Evolutionary conservation across 2,888 invertebrate species (phyloP).

Genomic region (Torymus tubicola): DNA sequence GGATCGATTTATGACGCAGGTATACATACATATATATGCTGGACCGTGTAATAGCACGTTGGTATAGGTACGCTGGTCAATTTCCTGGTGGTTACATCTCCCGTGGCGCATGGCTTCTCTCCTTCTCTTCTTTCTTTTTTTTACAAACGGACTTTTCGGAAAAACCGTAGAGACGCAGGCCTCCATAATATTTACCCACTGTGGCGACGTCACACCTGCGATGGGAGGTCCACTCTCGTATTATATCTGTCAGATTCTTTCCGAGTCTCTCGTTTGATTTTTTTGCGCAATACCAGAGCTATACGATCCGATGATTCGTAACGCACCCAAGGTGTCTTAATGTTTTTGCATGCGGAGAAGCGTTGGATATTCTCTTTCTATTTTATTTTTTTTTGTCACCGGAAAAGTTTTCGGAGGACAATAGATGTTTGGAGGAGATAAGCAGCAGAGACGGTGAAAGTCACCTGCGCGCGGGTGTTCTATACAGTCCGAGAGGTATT

Average conservation of each 20-base stretch:
- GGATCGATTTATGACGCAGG: too few species aligned
- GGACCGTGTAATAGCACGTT: too few species aligned
- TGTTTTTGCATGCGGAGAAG: slow-evolving; percentile 31
- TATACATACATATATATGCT: too few species aligned
- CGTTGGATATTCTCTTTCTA: slow-evolving; percentile 6
- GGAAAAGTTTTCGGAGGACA: slow-evolving; percentile 35
- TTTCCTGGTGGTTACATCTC: slow-evolving; percentile 14
- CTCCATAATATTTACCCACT: slow-evolving; percentile 54
- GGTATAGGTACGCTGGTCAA: neutral
- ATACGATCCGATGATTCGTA: slow-evolving; percentile 5
- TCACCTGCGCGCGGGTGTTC: slow-evolving; percentile 45
- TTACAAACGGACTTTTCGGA: slow-evolving; percentile 4
- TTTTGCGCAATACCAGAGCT: slow-evolving; percentile 14
- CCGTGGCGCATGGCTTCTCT: neutral
- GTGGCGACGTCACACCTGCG: slow-evolving; percentile 31
- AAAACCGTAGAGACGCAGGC: neutral
- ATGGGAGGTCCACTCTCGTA: neutral
- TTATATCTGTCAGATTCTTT: neutral
- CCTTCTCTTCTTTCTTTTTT: neutral
- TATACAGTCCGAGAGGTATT: slow-evolving; percentile 1
- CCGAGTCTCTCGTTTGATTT: slow-evolving; percentile 26
- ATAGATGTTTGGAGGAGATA: slow-evolving; percentile 48
- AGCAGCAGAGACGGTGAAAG: slow-evolving; percentile 51
- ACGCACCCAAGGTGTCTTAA: neutral
- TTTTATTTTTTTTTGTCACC: slow-evolving; percentile 18